Evolutionary conservation across 2,113 vertebrate species (phyloP).

Genomic region (Baryphthengus martii): DNA sequence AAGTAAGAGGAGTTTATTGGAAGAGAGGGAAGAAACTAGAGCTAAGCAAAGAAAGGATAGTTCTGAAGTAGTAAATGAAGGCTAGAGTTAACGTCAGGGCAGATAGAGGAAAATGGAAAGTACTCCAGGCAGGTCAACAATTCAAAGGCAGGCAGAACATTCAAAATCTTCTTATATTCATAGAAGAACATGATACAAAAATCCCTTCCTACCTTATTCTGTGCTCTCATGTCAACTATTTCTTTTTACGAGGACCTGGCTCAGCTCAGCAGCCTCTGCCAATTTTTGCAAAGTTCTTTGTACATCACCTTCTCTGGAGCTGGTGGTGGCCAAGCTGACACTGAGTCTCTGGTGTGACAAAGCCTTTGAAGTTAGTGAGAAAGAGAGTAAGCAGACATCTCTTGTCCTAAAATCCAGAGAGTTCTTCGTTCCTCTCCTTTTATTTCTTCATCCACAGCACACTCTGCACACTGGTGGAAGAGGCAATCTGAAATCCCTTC

Average conservation of each 20-base stretch:
- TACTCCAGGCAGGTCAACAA: not conserved
- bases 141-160: not conserved
- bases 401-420: not conserved
- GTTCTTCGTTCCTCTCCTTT: not conserved
- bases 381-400: not conserved
- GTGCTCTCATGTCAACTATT: not conserved
- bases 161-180: not conserved
- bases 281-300: not conserved
- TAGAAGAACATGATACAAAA: not conserved
- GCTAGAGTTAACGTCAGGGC: not conserved
- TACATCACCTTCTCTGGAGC: fast-evolving
- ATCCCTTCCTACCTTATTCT: not conserved
- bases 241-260: not conserved
- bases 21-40: not conserved
- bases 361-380: not conserved
- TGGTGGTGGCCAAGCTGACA: not conserved
- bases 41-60: not conserved
- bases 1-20: not conserved
- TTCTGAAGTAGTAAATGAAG: not conserved
- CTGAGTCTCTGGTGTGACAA: not conserved
- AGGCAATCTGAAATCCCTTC: not conserved
- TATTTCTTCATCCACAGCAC: not conserved
- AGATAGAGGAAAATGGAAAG: not conserved
- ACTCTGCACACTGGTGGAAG: not conserved
- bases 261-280: not conserved